These are phyloP conservation scores for Rhodinocichla rosea DNA, from an alignment of 2,113 vertebrate species.

Conservation along the genomic window DNA sequence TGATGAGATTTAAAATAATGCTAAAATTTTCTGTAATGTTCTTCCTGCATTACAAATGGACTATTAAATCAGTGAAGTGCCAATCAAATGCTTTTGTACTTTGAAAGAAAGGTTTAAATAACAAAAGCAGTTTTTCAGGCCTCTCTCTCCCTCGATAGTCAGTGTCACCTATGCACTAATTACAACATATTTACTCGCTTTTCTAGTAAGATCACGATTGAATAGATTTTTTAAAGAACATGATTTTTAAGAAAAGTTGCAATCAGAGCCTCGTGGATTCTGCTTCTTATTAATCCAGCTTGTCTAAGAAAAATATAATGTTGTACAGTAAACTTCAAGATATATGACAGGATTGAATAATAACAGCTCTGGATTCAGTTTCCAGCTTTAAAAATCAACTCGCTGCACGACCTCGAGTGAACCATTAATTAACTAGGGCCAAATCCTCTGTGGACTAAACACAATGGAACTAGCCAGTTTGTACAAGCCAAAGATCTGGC, in stretches of 20 bases:
- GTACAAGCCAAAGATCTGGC: conserved; percentile 35
- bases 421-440: conserved; percentile 54
- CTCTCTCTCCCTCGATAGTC: conserved; percentile 55
- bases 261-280: conserved; percentile 58
- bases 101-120: conserved; percentile 74
- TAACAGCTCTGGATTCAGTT: conserved; percentile 23
- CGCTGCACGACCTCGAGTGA: conserved; percentile 36
- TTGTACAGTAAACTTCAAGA: conserved; percentile 65
- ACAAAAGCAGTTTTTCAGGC: conserved; percentile 73
- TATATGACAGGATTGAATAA: conserved; percentile 33
- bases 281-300: conserved; percentile 46
- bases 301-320: conserved; percentile 43
- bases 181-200: conserved; percentile 67
- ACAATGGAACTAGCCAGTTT: conserved; percentile 48
- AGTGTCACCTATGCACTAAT: conserved; percentile 72
- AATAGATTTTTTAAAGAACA: conserved; percentile 53
- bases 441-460: conserved; percentile 47
- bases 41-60: conserved; percentile 74
- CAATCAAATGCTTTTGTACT: conserved; percentile 75
- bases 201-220: conserved; percentile 59
- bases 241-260: conserved; percentile 62
- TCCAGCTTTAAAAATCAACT: conserved; percentile 54
- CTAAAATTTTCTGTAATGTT: conserved; percentile 72
- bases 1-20: conserved; percentile 73
- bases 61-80: conserved; percentile 75